A percentile compares a stretch with the other conserved stretches of the same genome.
Evolutionary conservation across 2,888 invertebrate species (phyloP).

Genomic region (Harpagoxenus sublaevis): DNA sequence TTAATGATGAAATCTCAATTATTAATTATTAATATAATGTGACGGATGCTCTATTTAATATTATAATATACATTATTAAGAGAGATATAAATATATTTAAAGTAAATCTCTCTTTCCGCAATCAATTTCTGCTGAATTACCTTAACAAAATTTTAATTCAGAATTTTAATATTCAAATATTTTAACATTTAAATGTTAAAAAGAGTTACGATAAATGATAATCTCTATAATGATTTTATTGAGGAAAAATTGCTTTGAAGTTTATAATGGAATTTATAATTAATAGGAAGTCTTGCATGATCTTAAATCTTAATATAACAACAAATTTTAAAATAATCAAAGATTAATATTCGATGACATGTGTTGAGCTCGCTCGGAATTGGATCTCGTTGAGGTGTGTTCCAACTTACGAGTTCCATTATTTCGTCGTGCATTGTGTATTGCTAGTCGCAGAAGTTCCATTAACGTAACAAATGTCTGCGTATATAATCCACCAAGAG

Average conservation of each 20-base stretch:
- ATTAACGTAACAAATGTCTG: slow-evolving; percentile 72
- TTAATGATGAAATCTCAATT: neutral
- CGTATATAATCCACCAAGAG: slow-evolving; percentile 67
- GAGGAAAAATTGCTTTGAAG: neutral
- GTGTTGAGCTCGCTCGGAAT: slow-evolving; percentile 40
- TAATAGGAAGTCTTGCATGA: neutral
- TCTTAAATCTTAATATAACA: neutral
- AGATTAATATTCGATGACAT: slow-evolving; percentile 6
- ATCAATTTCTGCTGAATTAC: neutral
- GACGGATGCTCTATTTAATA: neutral
- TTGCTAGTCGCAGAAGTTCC: slow-evolving; percentile 65
- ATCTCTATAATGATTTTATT: neutral
- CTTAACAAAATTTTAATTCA: neutral
- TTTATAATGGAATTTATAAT: neutral
- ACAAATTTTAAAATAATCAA: neutral
- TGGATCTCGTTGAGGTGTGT: slow-evolving; percentile 54
- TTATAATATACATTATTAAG: neutral
- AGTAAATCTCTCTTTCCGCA: neutral
- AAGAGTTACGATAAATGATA: neutral
- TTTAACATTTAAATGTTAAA: neutral
- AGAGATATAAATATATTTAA: neutral
- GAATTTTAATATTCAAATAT: neutral
- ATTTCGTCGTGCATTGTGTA: slow-evolving; percentile 68
- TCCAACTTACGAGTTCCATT: slow-evolving; percentile 68
- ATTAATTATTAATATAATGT: neutral